Percentiles rank a stretch among this genome's conserved stretches.
phyloP scores from a whole-genome alignment of 2,888 invertebrate species.

The Strigamia crassipes region DNA sequence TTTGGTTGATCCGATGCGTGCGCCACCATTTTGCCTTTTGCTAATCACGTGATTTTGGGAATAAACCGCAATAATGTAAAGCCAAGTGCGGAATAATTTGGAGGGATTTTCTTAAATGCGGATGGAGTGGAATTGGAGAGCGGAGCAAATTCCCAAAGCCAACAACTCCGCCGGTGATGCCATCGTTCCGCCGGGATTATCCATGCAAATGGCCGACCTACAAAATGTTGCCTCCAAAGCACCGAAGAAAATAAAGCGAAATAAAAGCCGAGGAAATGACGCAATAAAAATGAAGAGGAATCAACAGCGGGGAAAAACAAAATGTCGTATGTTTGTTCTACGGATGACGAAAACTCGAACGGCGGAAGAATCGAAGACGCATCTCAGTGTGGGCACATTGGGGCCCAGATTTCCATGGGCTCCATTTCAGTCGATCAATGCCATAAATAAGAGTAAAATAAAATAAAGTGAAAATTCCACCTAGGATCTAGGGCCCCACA shows the following conservation, averaged over 20 bases:
- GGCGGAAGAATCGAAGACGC: no score
- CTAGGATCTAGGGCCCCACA: no score
- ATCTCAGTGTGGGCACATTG: no score
- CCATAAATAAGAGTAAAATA: no score
- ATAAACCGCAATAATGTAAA: not conserved
- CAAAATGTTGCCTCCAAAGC: not conserved
- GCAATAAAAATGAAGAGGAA: not conserved
- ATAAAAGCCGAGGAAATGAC: not conserved
- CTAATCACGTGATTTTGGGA: slow-evolving; percentile 11
- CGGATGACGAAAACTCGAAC: no score
- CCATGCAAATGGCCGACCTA: not conserved
- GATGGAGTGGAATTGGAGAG: slow-evolving; percentile 9
- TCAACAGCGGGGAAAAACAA: not conserved
- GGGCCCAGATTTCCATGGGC: no score
- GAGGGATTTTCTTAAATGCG: not conserved
- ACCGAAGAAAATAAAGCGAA: not conserved
- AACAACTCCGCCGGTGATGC: not conserved
- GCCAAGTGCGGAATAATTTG: slow-evolving; percentile 1
- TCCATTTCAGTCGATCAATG: no score
- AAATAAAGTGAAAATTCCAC: no score
- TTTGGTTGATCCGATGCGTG: not conserved
- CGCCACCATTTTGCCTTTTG: not conserved
- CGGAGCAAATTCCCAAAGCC: not conserved
- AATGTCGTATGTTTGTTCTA: no score
- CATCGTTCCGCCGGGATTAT: not conserved